Percentiles rank a stretch among this genome's conserved stretches.
Evolutionary conservation across 2,888 invertebrate species (phyloP).

Genomic region (Mechanitis mazaeus): DNA sequence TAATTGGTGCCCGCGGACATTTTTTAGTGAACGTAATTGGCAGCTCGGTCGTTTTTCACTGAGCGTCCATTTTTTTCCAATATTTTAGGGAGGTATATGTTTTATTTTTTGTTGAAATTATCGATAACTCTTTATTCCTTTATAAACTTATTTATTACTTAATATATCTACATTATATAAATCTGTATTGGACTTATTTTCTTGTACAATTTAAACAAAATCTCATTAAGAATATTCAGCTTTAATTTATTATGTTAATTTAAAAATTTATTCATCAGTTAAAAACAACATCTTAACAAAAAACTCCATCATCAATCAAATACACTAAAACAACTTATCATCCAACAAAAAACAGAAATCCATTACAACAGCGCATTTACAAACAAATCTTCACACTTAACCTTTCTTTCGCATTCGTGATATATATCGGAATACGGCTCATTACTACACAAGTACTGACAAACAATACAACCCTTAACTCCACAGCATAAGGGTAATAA

Average conservation of each 20-base stretch:
- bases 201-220: constrained; percentile 3
- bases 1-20: constrained; percentile 71
- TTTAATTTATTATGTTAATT: constrained; percentile 15
- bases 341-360: constrained; percentile 62
- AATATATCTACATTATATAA: too few relatives aligned
- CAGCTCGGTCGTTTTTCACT: constrained; percentile 66
- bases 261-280: constrained; percentile 20
- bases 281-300: constrained; percentile 27
- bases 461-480: constrained; percentile 26
- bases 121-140: too few relatives aligned
- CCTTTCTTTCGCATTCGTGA: constrained; percentile 67
- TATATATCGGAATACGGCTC: constrained; percentile 69
- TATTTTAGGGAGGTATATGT: not conserved
- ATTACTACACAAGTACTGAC: constrained; percentile 54
- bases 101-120: not conserved
- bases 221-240: constrained; percentile 7
- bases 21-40: constrained; percentile 71
- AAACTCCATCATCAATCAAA: constrained; percentile 50
- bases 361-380: constrained; percentile 72
- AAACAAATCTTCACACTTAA: constrained; percentile 77
- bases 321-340: constrained; percentile 65
- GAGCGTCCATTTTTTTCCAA: not conserved
- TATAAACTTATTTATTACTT: too few relatives aligned
- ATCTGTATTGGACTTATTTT: not conserved
- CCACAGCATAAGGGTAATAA: constrained; percentile 32